Conservation (phyloP, 2,888 invertebrate genomes). For the Thymelicus sylvestris region DNA sequence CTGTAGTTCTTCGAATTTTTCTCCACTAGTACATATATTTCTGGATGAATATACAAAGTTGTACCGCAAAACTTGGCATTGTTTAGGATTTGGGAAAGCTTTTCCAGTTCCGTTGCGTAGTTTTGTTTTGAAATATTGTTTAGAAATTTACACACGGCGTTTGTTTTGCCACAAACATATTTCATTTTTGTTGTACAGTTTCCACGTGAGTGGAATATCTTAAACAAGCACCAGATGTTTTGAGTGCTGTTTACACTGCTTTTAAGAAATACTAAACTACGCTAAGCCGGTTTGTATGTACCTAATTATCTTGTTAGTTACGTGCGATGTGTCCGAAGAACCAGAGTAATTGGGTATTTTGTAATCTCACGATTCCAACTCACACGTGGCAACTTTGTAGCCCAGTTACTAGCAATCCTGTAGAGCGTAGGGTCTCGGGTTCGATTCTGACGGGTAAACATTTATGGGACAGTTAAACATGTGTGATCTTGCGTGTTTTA, state of each 20-base stretch:
- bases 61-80: constrained; percentile 28
- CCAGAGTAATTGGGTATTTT: too few relatives aligned
- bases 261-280: constrained; percentile 1
- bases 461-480: too few relatives aligned
- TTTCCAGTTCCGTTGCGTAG: constrained; percentile 10
- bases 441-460: too few relatives aligned
- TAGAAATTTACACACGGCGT: constrained; percentile 10
- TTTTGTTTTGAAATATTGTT: constrained; percentile 5
- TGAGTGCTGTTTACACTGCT: background rate
- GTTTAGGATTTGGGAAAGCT: constrained; percentile 30
- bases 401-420: too few relatives aligned
- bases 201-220: background rate
- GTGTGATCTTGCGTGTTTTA: too few relatives aligned
- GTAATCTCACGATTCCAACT: too few relatives aligned
- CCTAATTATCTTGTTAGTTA: background rate
- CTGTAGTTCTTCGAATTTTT: constrained; percentile 27
- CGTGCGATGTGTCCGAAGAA: too few relatives aligned
- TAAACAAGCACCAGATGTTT: background rate
- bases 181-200: background rate
- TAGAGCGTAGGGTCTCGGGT: too few relatives aligned
- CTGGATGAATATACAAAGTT: constrained; percentile 26
- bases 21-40: constrained; percentile 31
- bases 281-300: background rate
- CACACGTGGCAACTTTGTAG: too few relatives aligned
- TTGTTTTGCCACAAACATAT: background rate